Base-by-base conservation (phyloP, 1,140 invertebrate species). In the Stegodyphus dumicola region DNA sequence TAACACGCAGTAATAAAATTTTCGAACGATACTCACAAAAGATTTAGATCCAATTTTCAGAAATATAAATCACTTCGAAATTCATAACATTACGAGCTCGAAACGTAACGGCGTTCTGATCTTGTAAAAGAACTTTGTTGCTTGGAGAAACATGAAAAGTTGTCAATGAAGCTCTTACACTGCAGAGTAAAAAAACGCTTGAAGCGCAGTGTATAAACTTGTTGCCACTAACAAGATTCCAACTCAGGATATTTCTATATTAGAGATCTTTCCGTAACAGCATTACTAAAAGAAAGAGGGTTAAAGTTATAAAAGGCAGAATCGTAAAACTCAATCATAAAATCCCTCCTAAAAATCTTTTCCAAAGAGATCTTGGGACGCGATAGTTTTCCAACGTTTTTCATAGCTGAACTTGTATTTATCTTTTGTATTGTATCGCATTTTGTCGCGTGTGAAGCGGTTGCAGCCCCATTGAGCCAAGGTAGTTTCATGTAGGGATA, bases 241-340 rank as follows among this genome's bases (percentile, higher is more conserved):
- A 73, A 33, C 53, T 9, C 7, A 33, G 70, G 33, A 48, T 54
- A 52, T 60, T 69, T 81, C 64, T 53, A 71, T 64, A 33, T 49
- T 51, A 71, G 60, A 64, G 60, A 71, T 54, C 69, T 73, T 70
- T 13, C 7, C 33, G n/a, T 81, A 71, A 81, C 51, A 49, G 11
- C n/a, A n/a, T 70, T 79, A 13, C 53, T 13, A 10, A 51, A 60
- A 56, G 52, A 77, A 67, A 77, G 76, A 5, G 51, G 76, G 78
- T 73, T 73, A 71, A 73, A 73, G 69, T 69, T 81, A 69, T 81
- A 81, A 81, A 81, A 73, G 78, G 78, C 73, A 65, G 65, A 81
- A 81, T 81, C 78, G 78, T 81, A 81, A 81, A 81, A 81, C 69
- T 73, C 71, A 81, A 81, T 81, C 78, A 81, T 81, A 81, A 81